These are phyloP conservation scores for Chrysogorgia sp. DNA, from an alignment of 92 coral and sea anemone species.

Conservation along the genomic window DNA sequence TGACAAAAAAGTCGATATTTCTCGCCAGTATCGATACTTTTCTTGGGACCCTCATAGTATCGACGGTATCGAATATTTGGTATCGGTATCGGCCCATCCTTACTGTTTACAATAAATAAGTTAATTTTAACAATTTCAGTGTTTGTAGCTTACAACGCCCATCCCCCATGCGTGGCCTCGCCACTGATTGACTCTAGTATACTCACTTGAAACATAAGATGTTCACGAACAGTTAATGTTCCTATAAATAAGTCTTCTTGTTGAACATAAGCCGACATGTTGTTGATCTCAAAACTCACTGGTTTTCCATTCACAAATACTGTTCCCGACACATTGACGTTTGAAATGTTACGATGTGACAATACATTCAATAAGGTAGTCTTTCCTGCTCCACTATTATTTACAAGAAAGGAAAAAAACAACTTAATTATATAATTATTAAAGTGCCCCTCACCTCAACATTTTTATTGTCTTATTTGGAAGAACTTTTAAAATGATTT, in stretches of 20 bases:
- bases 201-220: conserved; percentile 82
- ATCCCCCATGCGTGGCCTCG: too few relatives aligned
- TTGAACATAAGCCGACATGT: conserved; percentile 90
- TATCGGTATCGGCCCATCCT: too few relatives aligned
- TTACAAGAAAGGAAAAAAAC: neutral
- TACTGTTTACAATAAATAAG: too few relatives aligned
- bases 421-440: neutral
- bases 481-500: too few relatives aligned
- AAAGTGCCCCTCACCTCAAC: too few relatives aligned
- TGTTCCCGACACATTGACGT: conserved; percentile 75
- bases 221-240: conserved; percentile 91
- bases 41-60: too few relatives aligned
- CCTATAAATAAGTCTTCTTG: conserved; percentile 96
- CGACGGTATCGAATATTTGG: too few relatives aligned
- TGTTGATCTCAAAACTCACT: conserved; percentile 70
- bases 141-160: too few relatives aligned
- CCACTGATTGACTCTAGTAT: neutral
- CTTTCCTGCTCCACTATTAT: conserved; percentile 87
- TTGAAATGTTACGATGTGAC: conserved; percentile 86
- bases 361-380: conserved; percentile 88
- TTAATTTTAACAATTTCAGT: too few relatives aligned
- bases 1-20: too few relatives aligned
- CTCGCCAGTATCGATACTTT: too few relatives aligned
- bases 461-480: too few relatives aligned
- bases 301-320: conserved; percentile 69